Evolutionary conservation across 2,888 invertebrate genomes (phyloP).

Genomic region (Drosophila colorata): DNA sequence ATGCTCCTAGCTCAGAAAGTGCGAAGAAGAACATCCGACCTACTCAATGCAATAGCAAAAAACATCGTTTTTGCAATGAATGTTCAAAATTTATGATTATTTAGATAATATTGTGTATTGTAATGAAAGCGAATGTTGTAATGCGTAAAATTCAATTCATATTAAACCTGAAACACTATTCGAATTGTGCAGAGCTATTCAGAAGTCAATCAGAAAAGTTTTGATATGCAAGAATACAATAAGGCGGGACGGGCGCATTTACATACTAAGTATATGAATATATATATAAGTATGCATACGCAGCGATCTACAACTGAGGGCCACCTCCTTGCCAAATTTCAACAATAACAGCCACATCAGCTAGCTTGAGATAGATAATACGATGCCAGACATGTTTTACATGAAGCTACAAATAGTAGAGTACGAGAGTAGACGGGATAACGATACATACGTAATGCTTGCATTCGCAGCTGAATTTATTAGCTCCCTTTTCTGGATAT

Average conservation of each 20-base stretch:
- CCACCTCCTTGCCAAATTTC: neutral
- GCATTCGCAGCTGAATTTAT: conserved; percentile 28
- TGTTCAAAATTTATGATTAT: neutral
- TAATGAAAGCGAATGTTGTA: neutral
- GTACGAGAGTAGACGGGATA: conserved; percentile 1
- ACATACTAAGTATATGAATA: too few relatives aligned
- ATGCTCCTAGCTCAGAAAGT: conserved; percentile 1
- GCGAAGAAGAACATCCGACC: neutral
- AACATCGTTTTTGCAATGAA: neutral
- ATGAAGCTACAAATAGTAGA: conserved; percentile 6
- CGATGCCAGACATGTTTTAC: conserved; percentile 12
- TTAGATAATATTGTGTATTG: neutral
- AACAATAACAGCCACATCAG: conserved; percentile 1
- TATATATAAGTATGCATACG: neutral
- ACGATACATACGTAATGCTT: conserved; percentile 50
- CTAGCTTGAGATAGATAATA: conserved; percentile 17
- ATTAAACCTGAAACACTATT: neutral
- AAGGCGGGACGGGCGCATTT: too few relatives aligned
- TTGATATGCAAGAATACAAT: too few relatives aligned
- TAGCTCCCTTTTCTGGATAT: conserved; percentile 41
- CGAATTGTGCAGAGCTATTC: neutral
- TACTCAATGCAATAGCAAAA: neutral
- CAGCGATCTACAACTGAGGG: neutral
- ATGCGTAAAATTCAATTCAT: neutral
- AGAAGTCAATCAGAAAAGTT: too few relatives aligned